Base-by-base conservation (phyloP, 2,888 invertebrate genomes). In the Ceriagrion tenellum region DNA sequence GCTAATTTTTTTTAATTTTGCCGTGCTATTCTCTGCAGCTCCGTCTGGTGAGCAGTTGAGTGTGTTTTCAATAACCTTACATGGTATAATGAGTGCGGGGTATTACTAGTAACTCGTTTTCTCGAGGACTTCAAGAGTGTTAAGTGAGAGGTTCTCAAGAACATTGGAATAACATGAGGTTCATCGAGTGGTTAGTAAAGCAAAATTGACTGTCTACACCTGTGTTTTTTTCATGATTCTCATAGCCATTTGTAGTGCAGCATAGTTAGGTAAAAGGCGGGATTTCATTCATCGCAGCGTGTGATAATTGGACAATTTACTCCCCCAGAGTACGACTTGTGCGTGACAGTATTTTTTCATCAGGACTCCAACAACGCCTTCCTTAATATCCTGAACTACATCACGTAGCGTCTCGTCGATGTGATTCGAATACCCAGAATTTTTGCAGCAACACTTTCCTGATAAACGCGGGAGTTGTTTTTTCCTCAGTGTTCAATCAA, bases 291-390 rank as follows among this genome's bases (percentile, higher is more conserved):
- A 91, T 63, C 91, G 20, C 93, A 55, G 35, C 47, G 63, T 47
- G 93, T 69, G 63, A 93, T 93, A 93, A 93, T 93, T 93, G 69
- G 93, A 16, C 47, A 93, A 93, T 93, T 81, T 93, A 93, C 63
- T 47, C 69, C 16, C 69, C 26, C 69, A 18, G 16, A 26, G 26
- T 26, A n/a, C 10, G n/a, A 47, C 26, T n/a, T 74, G 40, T 74
- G 74, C 93, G 93, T 93, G 93, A 26, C 40, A 23, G 69, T n/a
- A 55, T 35, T 93, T 93, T 93, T 63, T 35, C 12, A 91, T 59
- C 59, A 23, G 35, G 90, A 91, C 2, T 59, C 55, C 16, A 81
- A 16, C 13, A n/a, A 69, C n/a, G 18, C 56, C 55, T 90, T n/a
- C 30, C 13, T 56, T 30, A 20, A 47, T 93, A 8, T 63, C 59